Evolutionary conservation across 1,140 invertebrate species (phyloP).

Genomic region (Trialeurodes vaporariorum): DNA sequence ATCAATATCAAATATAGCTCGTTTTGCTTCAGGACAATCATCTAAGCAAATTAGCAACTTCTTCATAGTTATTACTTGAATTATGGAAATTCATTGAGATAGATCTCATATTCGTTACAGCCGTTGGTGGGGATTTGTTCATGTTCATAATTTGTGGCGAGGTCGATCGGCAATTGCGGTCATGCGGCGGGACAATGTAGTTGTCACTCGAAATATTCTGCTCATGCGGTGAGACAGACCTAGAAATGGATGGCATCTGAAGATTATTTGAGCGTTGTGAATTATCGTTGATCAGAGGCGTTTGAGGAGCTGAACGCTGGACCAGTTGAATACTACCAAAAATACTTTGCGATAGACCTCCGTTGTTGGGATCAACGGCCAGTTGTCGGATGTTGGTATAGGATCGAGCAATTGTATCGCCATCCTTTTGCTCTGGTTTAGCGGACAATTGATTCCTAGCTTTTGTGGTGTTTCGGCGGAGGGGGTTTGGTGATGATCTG

Average conservation of each 20-base stretch:
- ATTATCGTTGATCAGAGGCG: constrained; percentile 14
- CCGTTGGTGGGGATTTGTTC: background rate
- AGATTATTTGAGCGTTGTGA: constrained; percentile 7
- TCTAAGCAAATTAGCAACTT: background rate
- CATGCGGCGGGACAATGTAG: background rate
- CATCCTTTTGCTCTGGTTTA: background rate
- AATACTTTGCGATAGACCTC: constrained; percentile 1
- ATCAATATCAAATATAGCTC: too few species aligned
- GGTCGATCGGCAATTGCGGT: background rate
- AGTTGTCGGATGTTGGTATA: constrained; percentile 19
- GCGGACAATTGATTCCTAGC: background rate
- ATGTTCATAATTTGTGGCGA: constrained; percentile 4
- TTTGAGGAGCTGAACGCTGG: constrained; percentile 15
- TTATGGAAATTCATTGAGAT: constrained; percentile 22
- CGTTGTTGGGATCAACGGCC: constrained; percentile 19
- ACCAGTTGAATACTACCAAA: constrained; percentile 16
- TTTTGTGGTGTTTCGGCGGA: constrained; percentile 19
- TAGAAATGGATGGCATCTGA: background rate
- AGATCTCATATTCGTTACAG: constrained; percentile 16
- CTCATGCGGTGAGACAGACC: constrained; percentile 16
- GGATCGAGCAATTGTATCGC: constrained; percentile 6
- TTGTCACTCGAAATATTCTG: constrained; percentile 9
- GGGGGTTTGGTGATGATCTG: constrained; percentile 17
- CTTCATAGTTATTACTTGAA: background rate
- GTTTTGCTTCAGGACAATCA: background rate